These are phyloP conservation scores for Sorex maritimensis DNA, from an alignment of 2,797 vertebrate species.

Conservation along the genomic window DNA sequence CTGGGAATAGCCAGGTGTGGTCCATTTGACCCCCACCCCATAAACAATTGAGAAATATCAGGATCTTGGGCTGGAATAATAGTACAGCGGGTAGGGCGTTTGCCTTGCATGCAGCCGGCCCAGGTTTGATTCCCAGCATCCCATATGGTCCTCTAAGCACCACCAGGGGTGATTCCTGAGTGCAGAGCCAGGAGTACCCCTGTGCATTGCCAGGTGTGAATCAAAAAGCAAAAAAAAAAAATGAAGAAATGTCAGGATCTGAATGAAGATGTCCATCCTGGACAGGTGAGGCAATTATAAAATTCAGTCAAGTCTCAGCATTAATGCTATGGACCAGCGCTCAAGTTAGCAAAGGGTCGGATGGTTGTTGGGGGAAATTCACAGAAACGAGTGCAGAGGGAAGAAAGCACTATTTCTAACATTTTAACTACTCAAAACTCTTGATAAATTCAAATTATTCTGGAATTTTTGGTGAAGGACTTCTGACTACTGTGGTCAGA, in stretches of 20 bases:
- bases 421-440: conserved; percentile 59
- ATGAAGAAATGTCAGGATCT: background rate
- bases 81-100: too few relatives aligned
- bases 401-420: conserved; percentile 34
- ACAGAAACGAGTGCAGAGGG: conserved; percentile 2
- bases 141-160: too few relatives aligned
- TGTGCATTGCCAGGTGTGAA: too few relatives aligned
- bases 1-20: too few relatives aligned
- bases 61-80: background rate
- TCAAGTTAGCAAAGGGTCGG: background rate
- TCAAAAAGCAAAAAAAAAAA: too few relatives aligned
- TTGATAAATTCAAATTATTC: conserved; percentile 31
- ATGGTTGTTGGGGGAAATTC: conserved; percentile 35
- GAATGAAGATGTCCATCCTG: conserved; percentile 17
- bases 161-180: too few relatives aligned
- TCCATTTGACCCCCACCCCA: too few relatives aligned
- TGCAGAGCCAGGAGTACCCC: too few relatives aligned
- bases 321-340: background rate
- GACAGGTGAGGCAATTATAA: background rate
- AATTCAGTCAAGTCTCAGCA: conserved; percentile 31
- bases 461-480: conserved; percentile 22
- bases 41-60: background rate
- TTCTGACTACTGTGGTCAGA: conserved; percentile 1
- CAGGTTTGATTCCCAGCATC: too few relatives aligned
- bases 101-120: too few relatives aligned